Base-by-base conservation (phyloP, 1,140 invertebrate genomes). In the Gonioctena quinquepunctata region DNA sequence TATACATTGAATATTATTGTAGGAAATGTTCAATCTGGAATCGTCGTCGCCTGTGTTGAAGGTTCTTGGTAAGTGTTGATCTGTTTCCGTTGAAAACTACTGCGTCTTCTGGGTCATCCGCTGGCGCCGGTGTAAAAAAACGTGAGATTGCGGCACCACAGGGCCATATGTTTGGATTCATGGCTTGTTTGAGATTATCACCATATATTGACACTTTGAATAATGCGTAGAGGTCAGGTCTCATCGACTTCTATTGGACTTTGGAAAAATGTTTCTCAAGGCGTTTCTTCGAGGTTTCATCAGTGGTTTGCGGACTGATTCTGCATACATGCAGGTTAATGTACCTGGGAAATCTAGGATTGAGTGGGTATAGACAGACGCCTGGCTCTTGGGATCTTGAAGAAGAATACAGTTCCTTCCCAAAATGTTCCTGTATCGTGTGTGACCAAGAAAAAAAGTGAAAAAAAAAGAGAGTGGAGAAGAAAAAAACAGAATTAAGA, bases 141-240 rank as follows among this genome's bases (percentile, higher is more conserved):
- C 33, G 33, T 42, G 33, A 42, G 8, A 42, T n/a, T 13, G 33
- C 33, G 33, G 33, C 33, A 42, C 11, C 18, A 54, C 50, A 54
- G 11, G 50, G 50, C 50, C 50, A 54, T 54, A 54, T 54, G 18
- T 54, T 54, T 54, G 50, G 50, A 54, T 54, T 54, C 50, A 54
- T 54, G 11, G 50, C 50, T 54, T 54, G 50, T 54, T 54, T 54
- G 16, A n/a, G 18, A 22, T 54, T 11, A 18, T 54, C 18, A 54
- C 50, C 18, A 54, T 18, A n/a, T 0, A 19, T 54, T 54, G 50
- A 18, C 18, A 54, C 21, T 54, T 54, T 54, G 50, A 54, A 54
- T 11, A 18, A 54, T 54, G 50, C 13, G 18, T 54, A 54, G 50
- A 54, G 50, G 18, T 54, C 50, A n/a, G 50, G 50, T 22, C 50